Conservation (phyloP, 2,888 invertebrate species). For the Seira ritae region DNA sequence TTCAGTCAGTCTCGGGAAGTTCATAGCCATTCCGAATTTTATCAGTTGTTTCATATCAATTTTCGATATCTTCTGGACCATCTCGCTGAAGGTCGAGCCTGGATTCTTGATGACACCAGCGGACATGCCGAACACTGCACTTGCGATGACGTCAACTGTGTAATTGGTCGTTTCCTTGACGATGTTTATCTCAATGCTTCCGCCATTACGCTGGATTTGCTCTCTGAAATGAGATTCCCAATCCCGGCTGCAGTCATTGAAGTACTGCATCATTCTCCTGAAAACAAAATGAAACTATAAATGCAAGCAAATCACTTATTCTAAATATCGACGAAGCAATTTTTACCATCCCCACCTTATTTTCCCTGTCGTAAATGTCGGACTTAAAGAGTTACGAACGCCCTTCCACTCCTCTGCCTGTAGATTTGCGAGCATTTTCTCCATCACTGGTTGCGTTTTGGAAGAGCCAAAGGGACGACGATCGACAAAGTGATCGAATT, state of each 20-base stretch:
- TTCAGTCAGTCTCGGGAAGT: background rate
- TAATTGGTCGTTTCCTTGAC: constrained; percentile 27
- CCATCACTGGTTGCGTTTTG: background rate
- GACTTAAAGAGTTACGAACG: constrained; percentile 31
- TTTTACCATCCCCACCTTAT: no score
- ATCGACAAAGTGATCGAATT: constrained; percentile 39
- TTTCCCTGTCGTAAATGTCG: constrained; percentile 55
- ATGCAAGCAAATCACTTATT: constrained; percentile 55
- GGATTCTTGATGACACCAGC: constrained; percentile 74
- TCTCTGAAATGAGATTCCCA: constrained; percentile 12
- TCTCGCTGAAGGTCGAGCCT: constrained; percentile 75
- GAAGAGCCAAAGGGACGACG: background rate
- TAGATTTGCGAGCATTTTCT: constrained; percentile 20
- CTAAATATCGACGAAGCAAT: constrained; percentile 64
- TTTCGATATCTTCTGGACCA: constrained; percentile 10
- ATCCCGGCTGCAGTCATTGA: constrained; percentile 4
- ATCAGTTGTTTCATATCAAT: background rate
- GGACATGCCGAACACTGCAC: constrained; percentile 76
- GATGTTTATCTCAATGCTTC: constrained; percentile 2
- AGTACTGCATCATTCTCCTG: constrained; percentile 35
- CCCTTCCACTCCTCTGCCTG: constrained; percentile 46
- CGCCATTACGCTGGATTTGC: background rate
- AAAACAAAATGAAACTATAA: no score
- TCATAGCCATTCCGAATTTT: background rate
- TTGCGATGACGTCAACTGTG: constrained; percentile 74